A percentile compares a stretch with the other conserved stretches of the same genome.
These are phyloP conservation scores for Anoplophora glabripennis DNA, from an alignment of 1,140 invertebrate genomes.

Conservation along the genomic window DNA sequence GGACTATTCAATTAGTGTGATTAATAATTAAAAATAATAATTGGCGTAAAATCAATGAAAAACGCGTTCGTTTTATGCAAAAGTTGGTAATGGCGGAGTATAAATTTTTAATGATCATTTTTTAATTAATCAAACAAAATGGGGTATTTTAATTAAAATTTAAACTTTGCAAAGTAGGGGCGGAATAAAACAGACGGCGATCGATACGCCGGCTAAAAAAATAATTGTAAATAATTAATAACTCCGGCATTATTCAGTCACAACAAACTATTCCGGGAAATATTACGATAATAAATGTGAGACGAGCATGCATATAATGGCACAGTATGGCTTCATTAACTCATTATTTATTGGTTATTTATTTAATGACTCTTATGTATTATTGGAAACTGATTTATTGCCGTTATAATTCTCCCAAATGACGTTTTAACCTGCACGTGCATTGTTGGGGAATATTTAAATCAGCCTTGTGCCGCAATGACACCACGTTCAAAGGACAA, in stretches of 20 bases:
- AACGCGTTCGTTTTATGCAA: conserved; percentile 7
- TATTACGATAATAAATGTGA: conserved; percentile 12
- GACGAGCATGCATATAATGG: conserved; percentile 14
- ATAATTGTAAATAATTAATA: conserved; percentile 7
- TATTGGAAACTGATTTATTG: conserved; percentile 20
- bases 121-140: conserved; percentile 19
- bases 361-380: conserved; percentile 21
- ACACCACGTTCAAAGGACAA: no score
- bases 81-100: conserved; percentile 12
- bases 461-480: no score
- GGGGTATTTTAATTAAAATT: conserved; percentile 20
- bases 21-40: conserved; percentile 22
- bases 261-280: conserved; percentile 8
- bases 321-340: conserved; percentile 21
- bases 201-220: neutral
- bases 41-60: conserved; percentile 18
- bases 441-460: conserved; percentile 4
- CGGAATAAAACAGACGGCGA: conserved; percentile 2
- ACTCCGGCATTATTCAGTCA: neutral
- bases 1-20: conserved; percentile 16
- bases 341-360: conserved; percentile 22
- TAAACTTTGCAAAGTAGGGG: conserved; percentile 5
- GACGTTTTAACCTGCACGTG: conserved; percentile 8
- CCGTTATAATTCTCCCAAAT: conserved; percentile 16
- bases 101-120: conserved; percentile 21